Base-by-base conservation (phyloP, 2,797 vertebrate species). In the Leptatherina wallacei region DNA sequence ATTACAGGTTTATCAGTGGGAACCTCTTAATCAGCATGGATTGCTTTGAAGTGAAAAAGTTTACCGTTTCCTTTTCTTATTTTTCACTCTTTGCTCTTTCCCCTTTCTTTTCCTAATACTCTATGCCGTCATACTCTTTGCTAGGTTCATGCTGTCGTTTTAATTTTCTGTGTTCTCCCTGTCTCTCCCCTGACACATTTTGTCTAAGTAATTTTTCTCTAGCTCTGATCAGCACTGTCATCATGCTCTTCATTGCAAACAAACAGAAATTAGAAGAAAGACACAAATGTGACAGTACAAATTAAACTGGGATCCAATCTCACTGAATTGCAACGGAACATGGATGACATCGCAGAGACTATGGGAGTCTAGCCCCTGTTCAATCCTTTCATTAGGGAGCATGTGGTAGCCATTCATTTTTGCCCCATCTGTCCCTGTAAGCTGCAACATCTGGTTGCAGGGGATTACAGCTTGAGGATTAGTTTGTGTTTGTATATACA, bases 371-470 rank as follows among this genome's bases (percentile, higher is more conserved):
- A 66, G 20, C 49, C 36, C 27, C 75, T 30, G 65, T 65, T 72
- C 73, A 70, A 69, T 89, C 85, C 64, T 65, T 72, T 86, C 85
- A 88, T 84, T 84, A 88, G 67, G 56, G 60, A 85, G 65, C 60
- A 76, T 82, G 80, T 78, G 84, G 88, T 80, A 81, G 68, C 76
- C 81, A 74, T 82, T 88, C 36, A 80, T 81, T 83, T 70, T 75
- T 61, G 62, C 65, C 65, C 9, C 22, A 47, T 54, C 75, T 77
- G 74, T 85, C 77, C 61, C 80, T 80, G 67, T 89, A 87, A 91
- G 71, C 89, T 84, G 79, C 78, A 88, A 87, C 88, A 92, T 93
- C 89, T 93, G 90, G 82, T 85, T 84, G 59, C 64, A 47, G 77
- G 79, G 78, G 87, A 86, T 88, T 85, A 82, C 44, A 83, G 81